A percentile compares a stretch with the other conserved stretches of the same genome.
These are phyloP conservation scores for Passer montanus DNA, from an alignment of 2,113 vertebrate genomes.

Conservation along the genomic window DNA sequence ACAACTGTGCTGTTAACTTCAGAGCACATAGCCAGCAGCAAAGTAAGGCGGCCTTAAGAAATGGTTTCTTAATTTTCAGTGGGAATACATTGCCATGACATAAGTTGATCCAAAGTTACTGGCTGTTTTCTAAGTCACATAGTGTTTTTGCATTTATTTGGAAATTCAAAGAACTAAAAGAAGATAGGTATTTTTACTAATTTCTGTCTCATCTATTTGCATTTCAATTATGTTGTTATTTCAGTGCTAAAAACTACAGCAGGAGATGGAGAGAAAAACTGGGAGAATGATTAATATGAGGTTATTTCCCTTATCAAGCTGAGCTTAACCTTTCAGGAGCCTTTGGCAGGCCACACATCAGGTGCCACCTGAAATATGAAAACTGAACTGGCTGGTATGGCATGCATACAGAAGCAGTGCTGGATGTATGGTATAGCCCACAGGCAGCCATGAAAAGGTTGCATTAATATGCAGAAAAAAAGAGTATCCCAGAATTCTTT, in stretches of 20 bases:
- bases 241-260: neutral
- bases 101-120: neutral
- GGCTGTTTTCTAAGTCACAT: neutral
- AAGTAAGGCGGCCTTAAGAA: neutral
- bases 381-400: neutral
- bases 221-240: constrained; percentile 23
- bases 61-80: neutral
- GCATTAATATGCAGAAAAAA: neutral
- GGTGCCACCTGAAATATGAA: neutral
- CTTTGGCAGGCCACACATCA: neutral
- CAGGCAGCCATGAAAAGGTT: neutral
- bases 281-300: neutral
- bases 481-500: neutral
- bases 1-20: neutral
- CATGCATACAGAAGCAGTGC: neutral
- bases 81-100: neutral
- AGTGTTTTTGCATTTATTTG: neutral
- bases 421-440: neutral
- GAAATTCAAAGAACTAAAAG: neutral
- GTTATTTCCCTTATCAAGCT: neutral
- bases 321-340: neutral
- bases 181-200: neutral
- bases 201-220: neutral
- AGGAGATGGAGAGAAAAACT: neutral
- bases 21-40: neutral